Percentiles rank a stretch among this genome's conserved stretches.
phyloP scores from a whole-genome alignment of 2,888 invertebrate genomes.

The Zeuzera pyrina region DNA sequence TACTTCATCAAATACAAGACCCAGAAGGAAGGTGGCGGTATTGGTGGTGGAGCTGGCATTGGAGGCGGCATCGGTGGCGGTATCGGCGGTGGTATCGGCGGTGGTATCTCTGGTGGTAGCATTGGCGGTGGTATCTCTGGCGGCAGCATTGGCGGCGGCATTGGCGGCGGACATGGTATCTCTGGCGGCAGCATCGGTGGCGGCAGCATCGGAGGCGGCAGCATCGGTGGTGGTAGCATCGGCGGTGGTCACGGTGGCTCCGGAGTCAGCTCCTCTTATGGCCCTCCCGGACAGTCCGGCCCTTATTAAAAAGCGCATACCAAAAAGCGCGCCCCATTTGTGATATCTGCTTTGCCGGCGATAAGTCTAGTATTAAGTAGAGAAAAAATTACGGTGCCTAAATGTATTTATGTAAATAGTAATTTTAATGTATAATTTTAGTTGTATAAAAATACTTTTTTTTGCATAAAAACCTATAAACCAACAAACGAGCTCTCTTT shows the following conservation, averaged over 20 bases:
- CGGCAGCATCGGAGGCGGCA: constrained; percentile 31
- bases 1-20: constrained; percentile 91
- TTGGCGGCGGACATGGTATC: constrained; percentile 24
- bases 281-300: constrained; percentile 78
- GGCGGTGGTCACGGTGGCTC: constrained; percentile 37
- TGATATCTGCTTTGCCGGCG: constrained; percentile 70
- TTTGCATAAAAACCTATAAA: constrained; percentile 67
- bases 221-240: constrained; percentile 31
- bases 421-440: constrained; percentile 70
- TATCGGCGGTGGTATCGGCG: constrained; percentile 26
- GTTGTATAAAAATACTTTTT: constrained; percentile 66
- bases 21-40: constrained; percentile 67
- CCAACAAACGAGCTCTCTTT: constrained; percentile 25
- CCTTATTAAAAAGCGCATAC: constrained; percentile 70
- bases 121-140: constrained; percentile 22
- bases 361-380: constrained; percentile 66
- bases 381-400: constrained; percentile 74
- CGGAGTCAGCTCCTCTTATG: constrained; percentile 74
- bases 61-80: constrained; percentile 22
- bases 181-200: constrained; percentile 12
- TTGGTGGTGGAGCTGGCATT: constrained; percentile 25
- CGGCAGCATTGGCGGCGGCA: constrained; percentile 27
- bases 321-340: constrained; percentile 42
- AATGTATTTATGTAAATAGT: constrained; percentile 75
- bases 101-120: constrained; percentile 29